phyloP scores from a whole-genome alignment of 1,140 invertebrate species.

The Camponotus pennsylvanicus region DNA sequence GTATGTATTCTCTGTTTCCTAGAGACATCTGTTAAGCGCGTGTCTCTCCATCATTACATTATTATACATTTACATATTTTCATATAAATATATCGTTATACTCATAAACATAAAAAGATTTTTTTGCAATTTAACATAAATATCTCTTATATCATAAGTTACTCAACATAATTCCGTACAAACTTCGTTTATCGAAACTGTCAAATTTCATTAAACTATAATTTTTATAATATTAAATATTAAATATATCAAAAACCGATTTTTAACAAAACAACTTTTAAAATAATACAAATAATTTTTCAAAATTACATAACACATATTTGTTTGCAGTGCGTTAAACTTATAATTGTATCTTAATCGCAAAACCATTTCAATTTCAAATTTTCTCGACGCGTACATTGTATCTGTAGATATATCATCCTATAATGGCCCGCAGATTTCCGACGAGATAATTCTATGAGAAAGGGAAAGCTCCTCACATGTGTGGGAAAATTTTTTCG shows the following conservation, averaged over 20 bases:
- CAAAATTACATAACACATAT: conserved; percentile 41
- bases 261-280: background rate
- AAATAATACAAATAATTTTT: background rate
- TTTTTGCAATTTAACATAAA: background rate
- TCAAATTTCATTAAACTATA: conserved; percentile 10
- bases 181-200: background rate
- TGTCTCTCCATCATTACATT: conserved; percentile 3
- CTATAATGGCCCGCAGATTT: conserved; percentile 39
- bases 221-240: background rate
- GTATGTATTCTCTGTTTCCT: conserved; percentile 5
- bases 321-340: background rate
- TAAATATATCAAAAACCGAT: conserved; percentile 4
- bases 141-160: background rate
- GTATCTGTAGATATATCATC: background rate
- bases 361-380: conserved; percentile 25
- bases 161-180: background rate
- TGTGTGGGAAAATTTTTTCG: conserved; percentile 62
- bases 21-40: background rate
- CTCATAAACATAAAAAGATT: conserved; percentile 28
- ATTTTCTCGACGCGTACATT: conserved; percentile 10
- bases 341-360: conserved; percentile 27
- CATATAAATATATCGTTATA: conserved; percentile 44
- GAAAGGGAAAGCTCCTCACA: conserved; percentile 61
- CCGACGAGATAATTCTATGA: conserved; percentile 60
- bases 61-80: conserved; percentile 26